Base-by-base conservation (phyloP, 2,113 vertebrate genomes). In the Climacteris rufus region DNA sequence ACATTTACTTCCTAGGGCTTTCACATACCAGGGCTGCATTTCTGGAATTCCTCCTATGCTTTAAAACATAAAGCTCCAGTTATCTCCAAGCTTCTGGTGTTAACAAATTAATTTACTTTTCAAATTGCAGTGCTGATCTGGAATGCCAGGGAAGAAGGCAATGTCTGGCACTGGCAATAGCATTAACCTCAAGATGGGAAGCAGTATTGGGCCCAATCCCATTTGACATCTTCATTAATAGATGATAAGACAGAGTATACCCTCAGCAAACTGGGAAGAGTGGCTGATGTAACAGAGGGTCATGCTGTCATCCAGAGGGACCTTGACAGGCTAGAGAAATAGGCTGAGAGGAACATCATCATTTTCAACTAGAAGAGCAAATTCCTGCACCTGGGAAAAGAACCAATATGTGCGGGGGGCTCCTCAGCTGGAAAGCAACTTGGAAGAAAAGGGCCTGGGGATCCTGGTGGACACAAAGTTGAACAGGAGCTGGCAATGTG, bases 31-130 rank as follows among this genome's bases (percentile, higher is more conserved):
- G 28, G 39, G n/a, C 44, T 31, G 57, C 88, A 89, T 89, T 94
- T 95, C 92, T 96, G 68, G 35, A 97, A 94, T 95, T 91, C 87
- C 35, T 93, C 45, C 54, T 79, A 6, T 77, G 88, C 75, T 94
- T 90, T 79, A 76, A 86, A 88, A 89, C 23, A 69, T 57, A 93
- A 86, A 93, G 45, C 69, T 89, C n/a, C 28, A 69, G 53, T 92
- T 92, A 61, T 33, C 24, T 72, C 31, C 56, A 70, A 84, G 44
- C 52, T 91, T 68, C 56, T 83, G 76, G 56, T 66, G 27, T 83
- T 86, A 83, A 23, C 35, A 87, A 68, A 25, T 86, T 74, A 61
- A 42, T 66, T 94, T 76, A 37, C 50, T 91, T 44, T 47, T 77
- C 35, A 35, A 59, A 37, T 90, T 65, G 45, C 20, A 20, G 21